A percentile compares a stretch with the other conserved stretches of the same genome.
phyloP scores from a whole-genome alignment of 2,113 vertebrate species.

The Phrynocephalus versicolor region DNA sequence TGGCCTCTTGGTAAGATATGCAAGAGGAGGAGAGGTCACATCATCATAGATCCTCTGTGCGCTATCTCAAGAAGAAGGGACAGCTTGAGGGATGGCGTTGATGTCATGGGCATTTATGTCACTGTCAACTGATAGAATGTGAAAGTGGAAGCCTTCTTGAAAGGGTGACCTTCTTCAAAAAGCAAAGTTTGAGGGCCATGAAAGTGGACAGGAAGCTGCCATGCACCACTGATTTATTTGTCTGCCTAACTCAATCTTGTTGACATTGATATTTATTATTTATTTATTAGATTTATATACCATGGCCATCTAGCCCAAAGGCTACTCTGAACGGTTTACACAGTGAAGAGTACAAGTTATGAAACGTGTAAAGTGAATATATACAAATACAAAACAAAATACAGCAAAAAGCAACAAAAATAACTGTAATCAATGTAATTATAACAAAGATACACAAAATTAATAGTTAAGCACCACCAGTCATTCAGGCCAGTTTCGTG shows the following conservation, averaged over 20 bases:
- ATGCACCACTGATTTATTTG: neutral
- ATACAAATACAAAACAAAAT: too few species aligned
- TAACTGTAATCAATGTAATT: too few species aligned
- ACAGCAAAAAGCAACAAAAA: too few species aligned
- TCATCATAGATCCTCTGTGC: neutral
- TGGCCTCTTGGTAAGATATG: neutral
- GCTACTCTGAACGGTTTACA: too few species aligned
- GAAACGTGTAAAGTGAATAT: too few species aligned
- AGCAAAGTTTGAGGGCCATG: neutral
- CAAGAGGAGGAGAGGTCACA: neutral
- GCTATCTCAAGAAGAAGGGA: neutral
- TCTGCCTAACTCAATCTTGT: neutral
- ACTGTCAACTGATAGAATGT: neutral
- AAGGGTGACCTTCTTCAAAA: too few species aligned
- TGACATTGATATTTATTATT: too few species aligned
- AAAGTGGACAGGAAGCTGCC: neutral
- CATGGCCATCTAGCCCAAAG: too few species aligned
- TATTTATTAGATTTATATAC: too few species aligned
- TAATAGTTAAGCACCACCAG: too few species aligned
- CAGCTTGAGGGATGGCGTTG: neutral
- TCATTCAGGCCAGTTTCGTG: neutral
- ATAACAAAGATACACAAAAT: too few species aligned
- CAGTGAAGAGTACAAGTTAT: too few species aligned
- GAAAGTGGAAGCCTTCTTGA: neutral
- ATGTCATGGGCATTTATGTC: neutral